phyloP scores from a whole-genome alignment of 1,140 invertebrate species.

The Harlomillsia oculata region DNA sequence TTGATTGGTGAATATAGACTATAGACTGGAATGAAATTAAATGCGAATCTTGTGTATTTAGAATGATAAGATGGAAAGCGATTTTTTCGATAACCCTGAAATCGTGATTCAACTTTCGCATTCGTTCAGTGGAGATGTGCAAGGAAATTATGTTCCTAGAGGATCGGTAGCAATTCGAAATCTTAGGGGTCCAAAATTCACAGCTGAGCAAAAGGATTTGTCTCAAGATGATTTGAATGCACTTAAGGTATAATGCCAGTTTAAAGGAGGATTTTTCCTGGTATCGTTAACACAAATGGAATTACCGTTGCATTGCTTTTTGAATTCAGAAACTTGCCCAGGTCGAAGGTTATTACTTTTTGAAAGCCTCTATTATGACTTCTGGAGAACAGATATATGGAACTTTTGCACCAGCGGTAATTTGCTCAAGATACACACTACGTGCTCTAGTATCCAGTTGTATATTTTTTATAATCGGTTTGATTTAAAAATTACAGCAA shows the following conservation, averaged over 20 bases:
- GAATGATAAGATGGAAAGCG: slow-evolving; percentile 18
- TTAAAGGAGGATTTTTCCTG: too few species aligned
- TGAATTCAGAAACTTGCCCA: slow-evolving; percentile 49
- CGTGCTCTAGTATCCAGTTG: not conserved
- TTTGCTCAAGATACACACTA: slow-evolving; percentile 6
- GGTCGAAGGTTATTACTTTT: slow-evolving; percentile 62
- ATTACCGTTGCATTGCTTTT: not conserved
- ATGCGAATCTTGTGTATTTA: not conserved
- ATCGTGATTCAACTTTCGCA: slow-evolving; percentile 26
- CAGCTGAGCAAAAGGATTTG: slow-evolving; percentile 26
- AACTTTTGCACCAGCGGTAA: slow-evolving; percentile 68
- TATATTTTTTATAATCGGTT: not conserved
- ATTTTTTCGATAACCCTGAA: slow-evolving; percentile 31
- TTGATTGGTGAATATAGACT: not conserved
- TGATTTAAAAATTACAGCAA: slow-evolving; percentile 1
- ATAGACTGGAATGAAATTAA: not conserved
- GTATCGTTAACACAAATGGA: not conserved
- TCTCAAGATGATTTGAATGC: slow-evolving; percentile 18
- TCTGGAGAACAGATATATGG: slow-evolving; percentile 59
- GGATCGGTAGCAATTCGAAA: slow-evolving; percentile 25
- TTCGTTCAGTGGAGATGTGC: slow-evolving; percentile 13
- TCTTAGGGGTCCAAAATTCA: slow-evolving; percentile 29
- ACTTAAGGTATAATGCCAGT: slow-evolving; percentile 23
- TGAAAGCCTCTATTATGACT: slow-evolving; percentile 56
- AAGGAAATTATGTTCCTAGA: slow-evolving; percentile 14